Evolutionary conservation across 2,113 vertebrate genomes (phyloP).

Genomic region (Gavialis gangeticus): DNA sequence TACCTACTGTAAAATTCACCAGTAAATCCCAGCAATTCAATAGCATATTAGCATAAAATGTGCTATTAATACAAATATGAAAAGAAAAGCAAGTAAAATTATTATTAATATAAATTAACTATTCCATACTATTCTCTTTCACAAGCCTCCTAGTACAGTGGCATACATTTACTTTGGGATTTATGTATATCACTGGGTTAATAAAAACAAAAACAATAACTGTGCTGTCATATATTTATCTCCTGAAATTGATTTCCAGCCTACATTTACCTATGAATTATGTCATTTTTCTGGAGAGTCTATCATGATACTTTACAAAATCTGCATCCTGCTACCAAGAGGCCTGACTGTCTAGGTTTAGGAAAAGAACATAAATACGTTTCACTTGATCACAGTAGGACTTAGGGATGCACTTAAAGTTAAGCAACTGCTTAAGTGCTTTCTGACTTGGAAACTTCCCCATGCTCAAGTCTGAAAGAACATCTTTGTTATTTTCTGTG

Average conservation of each 20-base stretch:
- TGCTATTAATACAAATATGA: not conserved
- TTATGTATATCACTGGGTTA: not conserved
- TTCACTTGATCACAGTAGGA: not conserved
- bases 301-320: not conserved
- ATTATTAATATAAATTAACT: not conserved
- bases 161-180: not conserved
- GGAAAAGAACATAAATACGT: not conserved
- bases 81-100: not conserved
- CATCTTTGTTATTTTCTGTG: not conserved
- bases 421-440: not conserved
- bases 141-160: not conserved
- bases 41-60: not conserved
- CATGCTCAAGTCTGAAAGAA: not conserved
- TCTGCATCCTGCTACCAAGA: not conserved
- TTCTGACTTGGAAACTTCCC: not conserved
- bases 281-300: not conserved
- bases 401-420: not conserved
- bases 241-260: constrained; percentile 1
- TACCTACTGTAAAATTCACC: not conserved
- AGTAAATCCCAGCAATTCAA: not conserved
- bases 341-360: not conserved
- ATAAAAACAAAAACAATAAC: not conserved
- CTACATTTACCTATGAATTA: not conserved
- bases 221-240: not conserved
- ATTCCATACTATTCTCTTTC: not conserved